A percentile compares a stretch with the other conserved stretches of the same genome.
phyloP scores from a whole-genome alignment of 2,113 vertebrate genomes.

The Semnornis frantzii region DNA sequence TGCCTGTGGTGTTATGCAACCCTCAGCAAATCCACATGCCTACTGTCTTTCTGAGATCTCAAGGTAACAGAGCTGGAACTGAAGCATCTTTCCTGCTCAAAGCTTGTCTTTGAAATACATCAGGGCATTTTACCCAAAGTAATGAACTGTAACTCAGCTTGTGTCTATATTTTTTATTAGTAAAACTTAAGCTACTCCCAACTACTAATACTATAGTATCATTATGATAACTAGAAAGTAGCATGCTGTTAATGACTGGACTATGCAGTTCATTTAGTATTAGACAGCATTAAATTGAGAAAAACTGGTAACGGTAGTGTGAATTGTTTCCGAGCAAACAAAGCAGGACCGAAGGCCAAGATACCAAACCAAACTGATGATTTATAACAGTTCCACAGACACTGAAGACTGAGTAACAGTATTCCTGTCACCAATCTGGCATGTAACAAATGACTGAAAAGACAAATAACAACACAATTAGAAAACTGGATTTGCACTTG shows the following conservation, averaged over 20 bases:
- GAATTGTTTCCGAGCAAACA: background rate
- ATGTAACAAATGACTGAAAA: background rate
- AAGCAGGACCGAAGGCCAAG: background rate
- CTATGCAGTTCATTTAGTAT: background rate
- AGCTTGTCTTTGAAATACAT: background rate
- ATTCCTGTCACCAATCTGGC: background rate
- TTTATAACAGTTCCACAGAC: background rate
- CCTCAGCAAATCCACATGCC: constrained; percentile 17
- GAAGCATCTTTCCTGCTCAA: background rate
- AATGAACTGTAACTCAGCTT: background rate
- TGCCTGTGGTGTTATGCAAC: constrained; percentile 29
- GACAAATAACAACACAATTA: background rate
- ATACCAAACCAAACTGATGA: background rate
- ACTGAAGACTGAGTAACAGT: background rate
- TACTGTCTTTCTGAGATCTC: background rate
- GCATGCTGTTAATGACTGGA: background rate
- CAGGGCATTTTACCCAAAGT: background rate
- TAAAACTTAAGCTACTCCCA: background rate
- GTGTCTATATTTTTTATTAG: background rate
- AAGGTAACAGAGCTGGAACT: background rate
- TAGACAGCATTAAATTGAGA: background rate
- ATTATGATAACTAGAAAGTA: background rate
- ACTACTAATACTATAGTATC: background rate
- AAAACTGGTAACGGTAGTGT: background rate
- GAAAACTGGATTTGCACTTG: background rate